phyloP scores from a whole-genome alignment of 1,140 invertebrate species.

The Aphis gossypii region DNA sequence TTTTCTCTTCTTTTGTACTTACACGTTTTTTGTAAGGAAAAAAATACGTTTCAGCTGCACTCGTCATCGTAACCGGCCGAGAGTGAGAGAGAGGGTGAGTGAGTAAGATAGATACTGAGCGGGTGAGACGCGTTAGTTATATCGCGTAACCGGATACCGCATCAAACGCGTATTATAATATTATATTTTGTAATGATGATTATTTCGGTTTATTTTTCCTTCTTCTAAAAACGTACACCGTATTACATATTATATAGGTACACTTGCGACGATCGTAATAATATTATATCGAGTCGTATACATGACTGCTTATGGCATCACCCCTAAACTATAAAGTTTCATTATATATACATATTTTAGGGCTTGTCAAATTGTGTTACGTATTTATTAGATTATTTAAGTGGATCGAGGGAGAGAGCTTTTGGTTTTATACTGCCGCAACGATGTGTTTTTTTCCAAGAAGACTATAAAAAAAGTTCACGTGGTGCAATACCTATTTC shows the following conservation, averaged over 20 bases:
- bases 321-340: constrained; percentile 15
- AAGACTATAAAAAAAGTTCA: neutral
- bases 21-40: constrained; percentile 28
- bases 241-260: neutral
- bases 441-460: neutral
- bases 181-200: constrained; percentile 2
- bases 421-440: neutral
- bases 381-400: constrained; percentile 20
- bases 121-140: neutral
- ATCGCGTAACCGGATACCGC: constrained; percentile 36
- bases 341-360: constrained; percentile 20
- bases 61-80: neutral
- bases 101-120: neutral
- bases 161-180: constrained; percentile 11
- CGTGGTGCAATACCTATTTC: neutral
- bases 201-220: constrained; percentile 14
- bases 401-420: neutral
- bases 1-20: constrained; percentile 36
- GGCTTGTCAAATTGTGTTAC: neutral
- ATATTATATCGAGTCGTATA: neutral
- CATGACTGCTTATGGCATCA: neutral
- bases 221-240: neutral
- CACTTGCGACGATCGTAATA: neutral
- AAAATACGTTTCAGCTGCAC: constrained; percentile 56
- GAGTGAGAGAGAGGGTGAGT: neutral